A percentile compares a stretch with the other conserved stretches of the same genome.
Evolutionary conservation across 2,888 invertebrate genomes (phyloP).

Genomic region (Pristionchus exspectatus): DNA sequence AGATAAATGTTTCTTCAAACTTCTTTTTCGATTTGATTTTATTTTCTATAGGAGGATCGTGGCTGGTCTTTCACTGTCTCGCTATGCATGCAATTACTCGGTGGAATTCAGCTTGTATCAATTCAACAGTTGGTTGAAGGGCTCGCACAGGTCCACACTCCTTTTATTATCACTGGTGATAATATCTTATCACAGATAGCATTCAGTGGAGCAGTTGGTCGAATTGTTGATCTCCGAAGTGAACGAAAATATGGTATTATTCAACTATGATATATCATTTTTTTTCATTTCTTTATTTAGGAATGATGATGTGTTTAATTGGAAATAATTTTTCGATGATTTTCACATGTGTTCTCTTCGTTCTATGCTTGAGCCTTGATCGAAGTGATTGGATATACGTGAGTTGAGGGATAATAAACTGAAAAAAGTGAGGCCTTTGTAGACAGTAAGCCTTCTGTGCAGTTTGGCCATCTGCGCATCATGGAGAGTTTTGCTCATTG

Average conservation of each 20-base stretch:
- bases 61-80: slow-evolving; percentile 70
- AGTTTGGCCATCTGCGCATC: slow-evolving; percentile 66
- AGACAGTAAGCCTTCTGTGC: slow-evolving; percentile 61
- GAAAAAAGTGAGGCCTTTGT: not conserved
- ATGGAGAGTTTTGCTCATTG: slow-evolving; percentile 66
- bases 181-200: slow-evolving; percentile 52
- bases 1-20: not conserved
- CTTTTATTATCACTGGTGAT: not conserved
- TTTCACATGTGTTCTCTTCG: slow-evolving; percentile 60
- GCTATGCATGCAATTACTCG: slow-evolving; percentile 67
- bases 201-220: slow-evolving; percentile 31
- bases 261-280: too few species aligned
- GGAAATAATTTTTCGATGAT: slow-evolving; percentile 67
- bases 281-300: not conserved
- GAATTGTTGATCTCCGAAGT: slow-evolving; percentile 13
- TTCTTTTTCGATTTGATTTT: not conserved
- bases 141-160: slow-evolving; percentile 59
- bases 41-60: slow-evolving; percentile 64
- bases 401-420: not conserved
- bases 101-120: slow-evolving; percentile 68
- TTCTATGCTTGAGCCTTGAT: slow-evolving; percentile 21
- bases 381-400: slow-evolving; percentile 32
- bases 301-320: slow-evolving; percentile 51
- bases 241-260: slow-evolving; percentile 50
- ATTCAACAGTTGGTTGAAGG: slow-evolving; percentile 70